These are phyloP conservation scores for Rhinogobius similis DNA, from an alignment of 2,113 vertebrate genomes.

Conservation along the genomic window DNA sequence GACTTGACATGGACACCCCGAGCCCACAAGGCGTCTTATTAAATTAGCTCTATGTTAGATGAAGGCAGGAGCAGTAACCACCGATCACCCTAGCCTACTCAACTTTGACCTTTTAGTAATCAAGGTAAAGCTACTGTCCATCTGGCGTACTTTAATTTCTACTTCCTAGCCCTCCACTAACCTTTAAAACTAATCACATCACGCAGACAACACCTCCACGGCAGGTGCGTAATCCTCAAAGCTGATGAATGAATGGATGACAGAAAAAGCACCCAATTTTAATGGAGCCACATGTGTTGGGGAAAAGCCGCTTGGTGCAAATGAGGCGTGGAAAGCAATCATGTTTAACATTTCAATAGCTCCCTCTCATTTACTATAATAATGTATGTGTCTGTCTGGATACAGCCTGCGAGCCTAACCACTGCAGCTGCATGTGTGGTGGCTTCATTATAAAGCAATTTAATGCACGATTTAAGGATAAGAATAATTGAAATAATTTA, in stretches of 20 bases:
- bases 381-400: slow-evolving; percentile 4
- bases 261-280: slow-evolving; percentile 22
- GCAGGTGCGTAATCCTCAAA: slow-evolving; percentile 41
- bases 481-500: no score
- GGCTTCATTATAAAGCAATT: no score
- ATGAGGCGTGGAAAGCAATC: slow-evolving; percentile 36
- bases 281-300: slow-evolving; percentile 11
- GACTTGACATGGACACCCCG: slow-evolving; percentile 26
- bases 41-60: slow-evolving; percentile 40
- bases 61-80: slow-evolving; percentile 30
- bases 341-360: slow-evolving; percentile 36
- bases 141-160: background rate
- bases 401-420: background rate
- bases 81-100: slow-evolving; percentile 24
- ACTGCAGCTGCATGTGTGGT: background rate
- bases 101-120: slow-evolving; percentile 38
- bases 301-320: slow-evolving; percentile 7
- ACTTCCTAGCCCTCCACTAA: slow-evolving; percentile 1
- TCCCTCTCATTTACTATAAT: slow-evolving; percentile 16
- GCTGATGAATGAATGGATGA: slow-evolving; percentile 11
- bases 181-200: slow-evolving; percentile 31
- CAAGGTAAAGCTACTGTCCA: slow-evolving; percentile 10
- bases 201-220: background rate
- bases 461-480: no score
- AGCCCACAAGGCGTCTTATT: slow-evolving; percentile 24